Conservation (phyloP, 1,140 invertebrate species). For the Amyelois transitella region DNA sequence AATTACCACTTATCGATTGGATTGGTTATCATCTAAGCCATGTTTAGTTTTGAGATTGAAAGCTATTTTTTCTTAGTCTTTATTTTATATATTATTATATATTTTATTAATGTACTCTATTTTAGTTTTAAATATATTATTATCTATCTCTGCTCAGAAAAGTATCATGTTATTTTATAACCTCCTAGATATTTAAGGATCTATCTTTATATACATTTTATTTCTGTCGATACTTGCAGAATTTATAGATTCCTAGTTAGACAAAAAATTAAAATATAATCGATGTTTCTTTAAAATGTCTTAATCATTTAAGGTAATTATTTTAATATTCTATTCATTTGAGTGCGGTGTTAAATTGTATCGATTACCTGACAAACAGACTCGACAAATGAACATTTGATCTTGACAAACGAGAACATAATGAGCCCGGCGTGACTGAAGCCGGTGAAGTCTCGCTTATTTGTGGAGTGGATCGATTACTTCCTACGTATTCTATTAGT, state of each 20-base stretch:
- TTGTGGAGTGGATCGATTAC: constrained; percentile 30
- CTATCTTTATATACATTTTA: no score
- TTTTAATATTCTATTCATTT: constrained; percentile 9
- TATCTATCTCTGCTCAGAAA: no score
- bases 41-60: background rate
- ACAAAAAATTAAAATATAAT: no score
- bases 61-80: background rate
- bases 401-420: constrained; percentile 36
- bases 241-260: no score
- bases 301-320: background rate
- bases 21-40: background rate
- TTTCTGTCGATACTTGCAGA: no score
- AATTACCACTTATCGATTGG: background rate
- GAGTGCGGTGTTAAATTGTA: constrained; percentile 14
- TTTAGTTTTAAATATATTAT: no score
- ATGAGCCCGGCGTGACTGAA: constrained; percentile 20
- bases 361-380: constrained; percentile 29
- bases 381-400: constrained; percentile 20
- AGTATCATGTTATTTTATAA: no score
- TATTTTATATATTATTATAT: no score
- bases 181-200: no score
- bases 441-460: constrained; percentile 16
- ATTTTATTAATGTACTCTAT: no score
- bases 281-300: no score
- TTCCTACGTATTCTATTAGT: constrained; percentile 12